Percentiles rank a stretch among this genome's conserved stretches.
Conservation (phyloP, 2,113 vertebrate species). For the Heloderma charlesbogerti region DNA sequence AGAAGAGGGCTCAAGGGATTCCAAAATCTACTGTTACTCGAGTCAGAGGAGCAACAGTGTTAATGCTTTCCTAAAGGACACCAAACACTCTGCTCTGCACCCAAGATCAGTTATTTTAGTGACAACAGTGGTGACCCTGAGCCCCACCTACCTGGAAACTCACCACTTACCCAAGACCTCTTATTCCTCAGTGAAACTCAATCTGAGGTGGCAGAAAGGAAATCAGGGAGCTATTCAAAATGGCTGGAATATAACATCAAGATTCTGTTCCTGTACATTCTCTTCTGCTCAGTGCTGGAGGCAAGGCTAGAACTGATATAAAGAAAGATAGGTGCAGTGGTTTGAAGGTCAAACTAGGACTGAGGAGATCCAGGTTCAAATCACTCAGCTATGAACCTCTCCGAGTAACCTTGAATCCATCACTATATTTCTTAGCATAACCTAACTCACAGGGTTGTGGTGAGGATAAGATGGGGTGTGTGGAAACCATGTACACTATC, state of each 20-base stretch:
- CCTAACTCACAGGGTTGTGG: not conserved
- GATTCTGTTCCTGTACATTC: not conserved
- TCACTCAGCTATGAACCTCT: not conserved
- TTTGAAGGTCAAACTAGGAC: not conserved
- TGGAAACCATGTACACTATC: not conserved
- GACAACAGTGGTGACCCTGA: not conserved
- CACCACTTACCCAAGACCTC: not conserved
- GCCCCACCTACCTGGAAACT: not conserved
- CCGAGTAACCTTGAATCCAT: not conserved
- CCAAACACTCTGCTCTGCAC: not conserved
- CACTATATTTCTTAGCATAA: not conserved
- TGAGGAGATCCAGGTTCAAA: not conserved
- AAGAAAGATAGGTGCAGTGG: not conserved
- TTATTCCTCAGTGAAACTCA: not conserved
- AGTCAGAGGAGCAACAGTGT: not conserved
- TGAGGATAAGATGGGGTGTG: not conserved
- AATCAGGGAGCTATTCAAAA: not conserved
- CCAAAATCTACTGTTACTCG: not conserved
- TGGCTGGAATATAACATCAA: not conserved
- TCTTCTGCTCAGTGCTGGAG: too few species aligned
- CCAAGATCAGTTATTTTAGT: not conserved
- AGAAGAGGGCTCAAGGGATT: not conserved
- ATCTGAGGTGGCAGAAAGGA: not conserved
- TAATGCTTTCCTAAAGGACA: not conserved
- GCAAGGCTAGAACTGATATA: not conserved